phyloP scores from a whole-genome alignment of 2,888 invertebrate genomes.

The Saturnia pavonia region DNA sequence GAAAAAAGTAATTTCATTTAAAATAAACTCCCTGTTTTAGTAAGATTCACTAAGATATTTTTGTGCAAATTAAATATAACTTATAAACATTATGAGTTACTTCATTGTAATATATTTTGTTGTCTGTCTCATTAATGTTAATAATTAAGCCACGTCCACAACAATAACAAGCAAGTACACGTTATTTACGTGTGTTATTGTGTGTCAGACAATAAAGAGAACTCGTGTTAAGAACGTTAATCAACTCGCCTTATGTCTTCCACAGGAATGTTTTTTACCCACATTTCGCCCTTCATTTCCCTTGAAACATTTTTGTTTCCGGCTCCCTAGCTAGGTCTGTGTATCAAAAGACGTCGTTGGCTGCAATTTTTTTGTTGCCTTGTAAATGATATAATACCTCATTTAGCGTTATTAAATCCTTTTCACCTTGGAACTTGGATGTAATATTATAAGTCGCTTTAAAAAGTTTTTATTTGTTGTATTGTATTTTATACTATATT shows the following conservation, averaged over 20 bases:
- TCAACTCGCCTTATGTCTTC: constrained; percentile 45
- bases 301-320: constrained; percentile 61
- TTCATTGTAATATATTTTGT: constrained; percentile 20
- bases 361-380: constrained; percentile 8
- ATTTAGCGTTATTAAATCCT: constrained; percentile 9
- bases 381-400: not conserved
- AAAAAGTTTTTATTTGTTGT: not conserved
- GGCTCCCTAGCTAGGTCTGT: constrained; percentile 48
- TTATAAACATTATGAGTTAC: not conserved
- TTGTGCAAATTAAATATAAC: not conserved
- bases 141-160: constrained; percentile 37
- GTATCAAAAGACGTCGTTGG: constrained; percentile 57
- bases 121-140: constrained; percentile 25
- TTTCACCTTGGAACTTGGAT: not conserved
- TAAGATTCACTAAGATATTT: not conserved
- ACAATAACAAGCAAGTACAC: constrained; percentile 38
- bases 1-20: not conserved
- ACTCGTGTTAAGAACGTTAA: constrained; percentile 58
- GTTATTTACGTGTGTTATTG: constrained; percentile 45
- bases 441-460: not conserved
- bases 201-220: constrained; percentile 44
- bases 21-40: not conserved
- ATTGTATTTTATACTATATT: not conserved
- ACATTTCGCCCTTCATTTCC: constrained; percentile 65
- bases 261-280: constrained; percentile 43